Conservation (phyloP, 2,888 invertebrate genomes). For the Dynastes hyllus region DNA sequence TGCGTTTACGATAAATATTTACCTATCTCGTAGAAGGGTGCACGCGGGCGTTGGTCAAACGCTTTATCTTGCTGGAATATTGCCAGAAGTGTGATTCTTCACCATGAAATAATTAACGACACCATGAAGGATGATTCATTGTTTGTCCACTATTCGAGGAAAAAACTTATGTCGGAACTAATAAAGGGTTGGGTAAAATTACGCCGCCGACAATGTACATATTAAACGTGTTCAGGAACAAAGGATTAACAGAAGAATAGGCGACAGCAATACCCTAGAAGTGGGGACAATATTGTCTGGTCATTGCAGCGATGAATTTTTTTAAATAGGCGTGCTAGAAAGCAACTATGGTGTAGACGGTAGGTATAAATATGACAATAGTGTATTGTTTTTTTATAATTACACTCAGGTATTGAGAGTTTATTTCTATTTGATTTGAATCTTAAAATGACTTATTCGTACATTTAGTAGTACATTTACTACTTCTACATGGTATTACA, state of each 20-base stretch:
- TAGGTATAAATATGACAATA: too few relatives aligned
- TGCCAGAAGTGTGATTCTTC: slow-evolving; percentile 42
- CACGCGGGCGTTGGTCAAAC: slow-evolving; percentile 31
- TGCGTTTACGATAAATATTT: slow-evolving; percentile 38
- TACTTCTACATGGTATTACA: too few relatives aligned
- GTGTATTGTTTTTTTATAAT: too few relatives aligned
- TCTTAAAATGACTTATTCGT: too few relatives aligned
- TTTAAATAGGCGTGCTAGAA: background rate
- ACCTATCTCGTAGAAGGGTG: slow-evolving; percentile 31
- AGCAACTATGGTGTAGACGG: too few relatives aligned
- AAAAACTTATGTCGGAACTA: slow-evolving; percentile 27
- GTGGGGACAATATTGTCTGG: background rate
- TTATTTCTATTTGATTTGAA: too few relatives aligned
- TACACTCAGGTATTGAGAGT: too few relatives aligned
- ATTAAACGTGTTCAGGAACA: slow-evolving; percentile 21
- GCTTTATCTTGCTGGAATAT: slow-evolving; percentile 16
- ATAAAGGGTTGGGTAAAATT: slow-evolving; percentile 22
- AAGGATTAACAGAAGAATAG: slow-evolving; percentile 17
- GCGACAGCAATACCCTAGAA: slow-evolving; percentile 1
- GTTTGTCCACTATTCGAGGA: background rate
- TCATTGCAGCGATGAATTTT: background rate
- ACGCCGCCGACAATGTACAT: background rate
- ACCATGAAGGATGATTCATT: slow-evolving; percentile 35
- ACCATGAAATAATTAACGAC: slow-evolving; percentile 33
- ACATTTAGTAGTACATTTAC: too few relatives aligned